Evolutionary conservation across 2,113 vertebrate species (phyloP).

Genomic region (Verasper variegatus): DNA sequence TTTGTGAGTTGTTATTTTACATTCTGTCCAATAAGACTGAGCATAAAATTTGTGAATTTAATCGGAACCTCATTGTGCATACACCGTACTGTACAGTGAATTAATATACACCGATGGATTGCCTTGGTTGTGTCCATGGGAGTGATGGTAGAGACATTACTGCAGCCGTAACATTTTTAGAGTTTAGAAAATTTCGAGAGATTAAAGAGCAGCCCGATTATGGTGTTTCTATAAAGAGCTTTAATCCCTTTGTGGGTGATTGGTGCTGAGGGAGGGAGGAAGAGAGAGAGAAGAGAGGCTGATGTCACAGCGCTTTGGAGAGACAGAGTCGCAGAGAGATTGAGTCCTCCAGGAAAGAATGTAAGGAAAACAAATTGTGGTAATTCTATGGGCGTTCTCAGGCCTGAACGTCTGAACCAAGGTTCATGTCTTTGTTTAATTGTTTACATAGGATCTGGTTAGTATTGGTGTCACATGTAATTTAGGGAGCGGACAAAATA

Average conservation of each 20-base stretch:
- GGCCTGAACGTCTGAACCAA: no score
- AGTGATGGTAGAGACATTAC: slow-evolving; percentile 3
- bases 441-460: no score
- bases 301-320: slow-evolving; percentile 3
- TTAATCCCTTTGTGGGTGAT: slow-evolving; percentile 58
- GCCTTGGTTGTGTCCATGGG: not conserved
- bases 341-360: not conserved
- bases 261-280: not conserved
- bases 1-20: no score
- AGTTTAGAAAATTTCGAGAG: slow-evolving; percentile 49
- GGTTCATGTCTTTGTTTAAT: no score
- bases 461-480: no score
- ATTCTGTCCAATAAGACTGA: no score
- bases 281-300: not conserved
- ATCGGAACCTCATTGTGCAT: no score
- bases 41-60: not conserved
- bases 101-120: no score
- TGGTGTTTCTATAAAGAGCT: slow-evolving; percentile 32
- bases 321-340: not conserved
- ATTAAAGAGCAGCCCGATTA: slow-evolving; percentile 60
- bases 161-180: slow-evolving; percentile 39
- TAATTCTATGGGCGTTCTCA: no score
- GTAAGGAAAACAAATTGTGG: no score
- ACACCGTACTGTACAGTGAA: no score
- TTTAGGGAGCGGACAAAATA: no score